Evolutionary conservation across 2,888 invertebrate species (phyloP), one percentile per base, ranked within the genome.

Genomic region (Panzeria rudis): DNA sequence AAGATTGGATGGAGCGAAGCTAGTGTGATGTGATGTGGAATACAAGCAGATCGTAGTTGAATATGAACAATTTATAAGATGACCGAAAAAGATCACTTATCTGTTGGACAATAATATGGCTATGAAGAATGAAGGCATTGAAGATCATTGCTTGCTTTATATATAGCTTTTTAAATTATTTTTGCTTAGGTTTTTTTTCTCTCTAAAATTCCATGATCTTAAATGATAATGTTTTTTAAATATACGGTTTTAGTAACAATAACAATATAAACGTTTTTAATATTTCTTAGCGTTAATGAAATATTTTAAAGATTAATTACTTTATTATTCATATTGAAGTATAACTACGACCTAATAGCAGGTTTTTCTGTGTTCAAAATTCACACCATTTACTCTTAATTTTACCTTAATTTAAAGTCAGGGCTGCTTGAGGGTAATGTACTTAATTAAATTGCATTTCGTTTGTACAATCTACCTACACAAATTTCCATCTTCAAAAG

Each of bases 81-180:
- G 75, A 69, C 62, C 62, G 25, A 69, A 80, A 54, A 75, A 78
- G 73, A 85, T 82, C 82, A 82, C 66, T 78, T 85, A 85, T 82
- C 85, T 72, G 44, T 41, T 68, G 64, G 56, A 47, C 54, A 66
- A 80, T 72, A 82, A 85, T 82, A 59, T 73, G 69, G 59, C 73
- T 76, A 76, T 76, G 44, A 82, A 71, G 38, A 47, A 75, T 82
- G 62, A 23, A 38, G 52, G 50, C 64, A 66, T 17, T 54, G 41
- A 5, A 47, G 25, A 32, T n/a, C 47, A 64, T 47, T 52, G 25
- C 47, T 13, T 20, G 38, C 2, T 15, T 17, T 47, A 35, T 47
- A 17, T 32, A 17, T 23, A 41, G n/a, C 8, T 52, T 71, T 68
- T 71, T 71, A 35, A 61, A 68, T 77, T 77, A 69, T 64, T 72